Percentiles rank a stretch among this genome's conserved stretches.
phyloP scores from a whole-genome alignment of 2,113 vertebrate species.

The Centropus unirufus region DNA sequence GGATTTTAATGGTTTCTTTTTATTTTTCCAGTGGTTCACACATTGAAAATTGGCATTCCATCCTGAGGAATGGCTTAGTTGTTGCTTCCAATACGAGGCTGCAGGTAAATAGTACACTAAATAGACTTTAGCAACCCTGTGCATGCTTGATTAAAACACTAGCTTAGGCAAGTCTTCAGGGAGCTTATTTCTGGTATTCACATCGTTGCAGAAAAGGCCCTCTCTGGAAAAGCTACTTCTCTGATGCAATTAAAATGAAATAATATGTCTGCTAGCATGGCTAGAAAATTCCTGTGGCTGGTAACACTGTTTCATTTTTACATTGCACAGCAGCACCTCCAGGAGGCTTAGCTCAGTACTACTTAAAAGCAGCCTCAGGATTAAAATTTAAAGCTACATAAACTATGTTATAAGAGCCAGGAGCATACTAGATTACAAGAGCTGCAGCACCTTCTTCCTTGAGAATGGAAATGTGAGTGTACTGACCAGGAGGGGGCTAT shows the following conservation, averaged over 20 bases:
- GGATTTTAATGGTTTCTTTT: background rate
- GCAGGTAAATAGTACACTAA: slow-evolving; percentile 77
- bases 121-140: background rate
- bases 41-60: slow-evolving; percentile 94
- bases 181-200: background rate
- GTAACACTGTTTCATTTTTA: background rate
- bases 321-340: slow-evolving; percentile 1
- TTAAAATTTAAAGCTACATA: background rate
- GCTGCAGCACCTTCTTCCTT: background rate
- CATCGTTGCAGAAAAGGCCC: background rate
- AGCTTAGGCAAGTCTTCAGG: background rate
- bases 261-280: background rate
- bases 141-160: background rate
- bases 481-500: background rate
- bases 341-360: background rate
- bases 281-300: background rate
- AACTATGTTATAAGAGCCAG: background rate
- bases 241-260: background rate
- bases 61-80: slow-evolving; percentile 90
- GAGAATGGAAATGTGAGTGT: background rate
- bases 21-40: slow-evolving; percentile 84
- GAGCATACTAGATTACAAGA: background rate
- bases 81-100: slow-evolving; percentile 91
- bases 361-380: background rate
- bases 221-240: background rate